These are phyloP conservation scores for Mastigias papua DNA, from an alignment of 30 jellyfish, hydroid and myxozoan genomes.

Conservation along the genomic window DNA sequence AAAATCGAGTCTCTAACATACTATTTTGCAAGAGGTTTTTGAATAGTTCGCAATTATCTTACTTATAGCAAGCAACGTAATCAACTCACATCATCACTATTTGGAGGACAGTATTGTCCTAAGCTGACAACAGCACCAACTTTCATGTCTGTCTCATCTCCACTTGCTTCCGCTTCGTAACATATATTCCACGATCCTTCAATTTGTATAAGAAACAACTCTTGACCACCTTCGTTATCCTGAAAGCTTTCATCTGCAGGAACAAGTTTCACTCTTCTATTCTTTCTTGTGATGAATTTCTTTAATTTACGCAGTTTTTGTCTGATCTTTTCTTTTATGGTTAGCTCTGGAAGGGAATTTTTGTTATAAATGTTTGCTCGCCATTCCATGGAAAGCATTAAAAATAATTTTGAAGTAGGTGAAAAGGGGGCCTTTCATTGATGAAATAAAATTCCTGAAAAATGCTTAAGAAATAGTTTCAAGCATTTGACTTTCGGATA, in stretches of 20 bases:
- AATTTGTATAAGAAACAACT: constrained; percentile 6
- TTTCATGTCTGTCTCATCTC: not conserved
- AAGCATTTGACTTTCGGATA: too few relatives aligned
- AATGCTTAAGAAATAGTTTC: too few relatives aligned
- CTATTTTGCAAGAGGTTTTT: too few relatives aligned
- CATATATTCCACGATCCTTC: constrained; percentile 29
- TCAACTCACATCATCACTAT: constrained; percentile 14
- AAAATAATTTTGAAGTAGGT: too few relatives aligned
- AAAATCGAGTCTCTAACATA: too few relatives aligned
- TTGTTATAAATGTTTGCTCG: too few relatives aligned
- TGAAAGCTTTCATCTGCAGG: not conserved
- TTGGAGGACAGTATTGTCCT: constrained; percentile 36
- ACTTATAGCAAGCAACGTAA: not conserved
- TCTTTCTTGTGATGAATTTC: constrained; percentile 16
- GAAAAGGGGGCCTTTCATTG: too few relatives aligned
- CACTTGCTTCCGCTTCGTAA: constrained; percentile 14
- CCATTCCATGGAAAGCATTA: too few relatives aligned
- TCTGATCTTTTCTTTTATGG: constrained; percentile 19
- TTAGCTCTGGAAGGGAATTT: not conserved
- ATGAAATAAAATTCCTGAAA: too few relatives aligned
- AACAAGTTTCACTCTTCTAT: constrained; percentile 1
- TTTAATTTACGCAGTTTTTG: constrained; percentile 13
- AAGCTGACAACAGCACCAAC: not conserved
- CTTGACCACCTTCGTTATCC: constrained; percentile 16
- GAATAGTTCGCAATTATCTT: not conserved